Base-by-base conservation (phyloP, 2,113 vertebrate genomes). In the Nettapus auritus region DNA sequence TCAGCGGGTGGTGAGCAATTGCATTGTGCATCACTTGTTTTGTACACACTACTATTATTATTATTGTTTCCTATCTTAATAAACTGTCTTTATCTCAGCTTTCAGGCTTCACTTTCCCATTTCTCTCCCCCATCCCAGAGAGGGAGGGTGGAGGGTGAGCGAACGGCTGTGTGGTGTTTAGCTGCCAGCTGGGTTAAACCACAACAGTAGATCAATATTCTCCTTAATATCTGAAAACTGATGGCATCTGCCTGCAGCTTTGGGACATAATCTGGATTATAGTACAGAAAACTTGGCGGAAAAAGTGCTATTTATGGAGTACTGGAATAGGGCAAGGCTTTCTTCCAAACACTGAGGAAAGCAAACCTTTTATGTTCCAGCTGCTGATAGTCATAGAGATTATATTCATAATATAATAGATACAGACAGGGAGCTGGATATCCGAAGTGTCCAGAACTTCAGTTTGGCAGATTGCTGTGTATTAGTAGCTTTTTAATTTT, bases 401-500 rank as follows among this genome's bases (percentile, higher is more conserved):
- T 42, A 79, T 46, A 9, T 40, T 78, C 23, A 56, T 70, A 86
- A 81, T 77, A 52, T 75, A 88, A 84, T 74, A 89, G 42, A 78
- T 21, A 63, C 20, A 64, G 80, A 68, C 76, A 46, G 36, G 8
- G 8, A 86, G 15, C 2, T 96, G 40, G 40, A 66, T 62, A 73
- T 70, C 36, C 0, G 0, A 87, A 82, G 44, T 67, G 52, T 56
- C 71, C 82, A 93, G 38, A 83, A 92, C 71, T 93, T 70, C 34
- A 31, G 7, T 29, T 82, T 96, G 56, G 60, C 31, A 82, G 90
- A 78, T 92, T 78, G 11, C 20, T 88, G 7, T 50, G 8, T 62
- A 80, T 91, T 83, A 93, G 75, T 70, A 80, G 63, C 59, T 77
- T 94, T 96, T 81, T 70, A 88, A 96, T 94, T 95, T 93, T 78